Evolutionary conservation across 1,140 invertebrate genomes (phyloP).

Genomic region (Hylyphantes graminicola): DNA sequence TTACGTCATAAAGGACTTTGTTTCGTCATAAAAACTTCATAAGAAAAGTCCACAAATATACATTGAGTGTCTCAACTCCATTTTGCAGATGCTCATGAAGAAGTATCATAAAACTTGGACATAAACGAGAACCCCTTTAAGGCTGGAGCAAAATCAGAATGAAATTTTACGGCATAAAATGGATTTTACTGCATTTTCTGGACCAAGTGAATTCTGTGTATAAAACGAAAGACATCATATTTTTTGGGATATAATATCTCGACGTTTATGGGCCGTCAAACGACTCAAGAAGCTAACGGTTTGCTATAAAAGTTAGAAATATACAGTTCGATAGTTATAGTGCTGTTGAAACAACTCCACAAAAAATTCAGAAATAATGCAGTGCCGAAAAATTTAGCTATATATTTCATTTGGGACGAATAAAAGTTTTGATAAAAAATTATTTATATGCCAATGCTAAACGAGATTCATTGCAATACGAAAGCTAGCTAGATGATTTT

Average conservation of each 20-base stretch:
- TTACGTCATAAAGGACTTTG: neutral
- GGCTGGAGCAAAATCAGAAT: neutral
- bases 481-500: too few relatives aligned
- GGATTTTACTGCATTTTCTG: slow-evolving; percentile 34
- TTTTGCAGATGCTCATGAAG: neutral
- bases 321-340: neutral
- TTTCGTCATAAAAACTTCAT: neutral
- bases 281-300: neutral
- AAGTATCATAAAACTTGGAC: slow-evolving; percentile 15
- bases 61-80: neutral
- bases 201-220: slow-evolving; percentile 13
- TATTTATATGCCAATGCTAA: too few relatives aligned
- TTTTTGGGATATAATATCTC: slow-evolving; percentile 13
- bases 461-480: too few relatives aligned
- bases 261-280: slow-evolving; percentile 19
- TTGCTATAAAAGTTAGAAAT: neutral
- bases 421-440: too few relatives aligned
- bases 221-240: slow-evolving; percentile 6
- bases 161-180: slow-evolving; percentile 25
- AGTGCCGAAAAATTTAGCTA: neutral
- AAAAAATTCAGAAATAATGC: neutral
- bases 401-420: neutral
- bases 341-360: neutral
- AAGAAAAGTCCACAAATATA: slow-evolving; percentile 26
- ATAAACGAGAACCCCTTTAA: slow-evolving; percentile 27